Evolutionary conservation across 2,113 vertebrate genomes (phyloP).

Genomic region (Cynoglossus semilaevis): DNA sequence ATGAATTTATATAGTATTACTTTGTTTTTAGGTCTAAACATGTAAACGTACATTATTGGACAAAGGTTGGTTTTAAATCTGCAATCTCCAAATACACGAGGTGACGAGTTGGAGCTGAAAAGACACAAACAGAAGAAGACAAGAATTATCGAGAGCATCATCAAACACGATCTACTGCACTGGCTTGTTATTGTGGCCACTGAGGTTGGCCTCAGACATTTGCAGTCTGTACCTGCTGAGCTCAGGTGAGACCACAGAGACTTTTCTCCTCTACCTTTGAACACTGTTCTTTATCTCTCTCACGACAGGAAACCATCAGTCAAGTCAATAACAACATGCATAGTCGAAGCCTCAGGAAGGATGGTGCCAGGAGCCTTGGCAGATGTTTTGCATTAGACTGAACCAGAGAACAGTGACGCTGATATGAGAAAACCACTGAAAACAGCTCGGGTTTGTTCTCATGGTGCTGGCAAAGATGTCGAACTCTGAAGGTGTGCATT

Average conservation of each 20-base stretch:
- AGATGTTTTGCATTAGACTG: not conserved
- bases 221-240: constrained; percentile 48
- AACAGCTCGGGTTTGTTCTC: not conserved
- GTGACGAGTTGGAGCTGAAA: too few species aligned
- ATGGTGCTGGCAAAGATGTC: too few species aligned
- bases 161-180: not conserved
- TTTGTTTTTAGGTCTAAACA: too few species aligned
- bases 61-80: too few species aligned
- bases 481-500: not conserved
- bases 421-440: not conserved
- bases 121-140: too few species aligned
- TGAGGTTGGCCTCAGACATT: constrained; percentile 44
- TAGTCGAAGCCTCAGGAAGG: not conserved
- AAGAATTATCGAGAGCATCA: too few species aligned
- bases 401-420: not conserved
- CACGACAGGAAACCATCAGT: constrained; percentile 70
- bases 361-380: not conserved
- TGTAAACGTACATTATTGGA: too few species aligned
- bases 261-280: constrained; percentile 3
- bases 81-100: too few species aligned
- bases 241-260: constrained; percentile 69
- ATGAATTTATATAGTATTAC: too few species aligned
- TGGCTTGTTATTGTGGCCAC: constrained; percentile 65
- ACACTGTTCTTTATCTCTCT: constrained; percentile 17
- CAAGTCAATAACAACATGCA: constrained; percentile 49